Percentiles rank a stretch among this genome's conserved stretches.
Conservation (phyloP, 2,797 vertebrate species). For the Poeciliopsis turneri region DNA sequence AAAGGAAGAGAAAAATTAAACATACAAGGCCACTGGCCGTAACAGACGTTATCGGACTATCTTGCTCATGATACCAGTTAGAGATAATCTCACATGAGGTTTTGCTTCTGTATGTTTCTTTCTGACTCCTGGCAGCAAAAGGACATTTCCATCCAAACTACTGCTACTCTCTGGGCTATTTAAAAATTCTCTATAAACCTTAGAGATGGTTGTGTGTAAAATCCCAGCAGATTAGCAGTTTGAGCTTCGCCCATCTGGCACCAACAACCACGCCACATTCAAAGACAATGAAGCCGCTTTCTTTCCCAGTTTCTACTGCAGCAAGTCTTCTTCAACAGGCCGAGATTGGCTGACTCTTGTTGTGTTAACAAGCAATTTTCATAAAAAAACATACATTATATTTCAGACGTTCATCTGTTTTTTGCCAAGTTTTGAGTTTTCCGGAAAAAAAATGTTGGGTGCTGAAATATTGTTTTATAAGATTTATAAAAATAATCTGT, state of each 20-base stretch:
- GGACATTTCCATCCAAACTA: background rate
- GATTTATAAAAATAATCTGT: background rate
- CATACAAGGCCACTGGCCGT: too few relatives aligned
- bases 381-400: background rate
- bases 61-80: too few relatives aligned
- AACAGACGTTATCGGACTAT: too few relatives aligned
- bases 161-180: background rate
- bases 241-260: background rate
- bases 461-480: background rate
- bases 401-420: background rate
- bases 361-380: background rate
- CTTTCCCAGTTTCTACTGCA: background rate
- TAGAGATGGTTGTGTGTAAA: background rate
- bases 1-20: too few relatives aligned
- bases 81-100: too few relatives aligned
- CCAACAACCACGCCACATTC: background rate
- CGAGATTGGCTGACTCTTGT: background rate
- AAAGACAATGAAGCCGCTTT: background rate
- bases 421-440: background rate
- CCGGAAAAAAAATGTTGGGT: background rate
- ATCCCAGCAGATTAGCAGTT: background rate
- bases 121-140: background rate
- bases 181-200: background rate
- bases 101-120: background rate
- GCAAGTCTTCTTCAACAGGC: background rate